Conservation (phyloP, 1,140 invertebrate genomes). For the Drosophila takahashii region DNA sequence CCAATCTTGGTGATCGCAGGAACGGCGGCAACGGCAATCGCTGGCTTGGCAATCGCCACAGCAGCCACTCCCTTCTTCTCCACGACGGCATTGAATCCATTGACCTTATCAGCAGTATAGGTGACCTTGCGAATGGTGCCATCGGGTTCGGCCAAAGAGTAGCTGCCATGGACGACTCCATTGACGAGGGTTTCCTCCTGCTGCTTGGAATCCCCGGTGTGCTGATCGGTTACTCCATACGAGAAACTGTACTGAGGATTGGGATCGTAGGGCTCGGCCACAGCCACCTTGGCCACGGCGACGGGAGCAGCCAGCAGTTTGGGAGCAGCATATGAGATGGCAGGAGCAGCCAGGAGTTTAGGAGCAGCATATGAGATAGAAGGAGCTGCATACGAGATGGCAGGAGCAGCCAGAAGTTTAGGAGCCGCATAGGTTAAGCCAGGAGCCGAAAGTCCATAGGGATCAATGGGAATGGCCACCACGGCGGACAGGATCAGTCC, state of each 20-base stretch:
- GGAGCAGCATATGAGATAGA: conserved; percentile 45
- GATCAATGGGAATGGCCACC: conserved; percentile 61
- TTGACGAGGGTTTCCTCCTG: conserved; percentile 87
- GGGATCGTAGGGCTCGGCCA: conserved; percentile 88
- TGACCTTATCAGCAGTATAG: conserved; percentile 87
- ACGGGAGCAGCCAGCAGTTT: conserved; percentile 68
- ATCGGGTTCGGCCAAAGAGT: conserved; percentile 88
- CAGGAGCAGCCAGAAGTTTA: conserved; percentile 42
- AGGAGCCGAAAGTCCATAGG: conserved; percentile 51
- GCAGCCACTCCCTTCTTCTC: conserved; percentile 86
- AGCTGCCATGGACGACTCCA: conserved; percentile 88
- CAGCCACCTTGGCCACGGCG: conserved; percentile 81
- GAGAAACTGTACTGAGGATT: conserved; percentile 90
- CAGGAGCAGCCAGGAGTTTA: conserved; percentile 48
- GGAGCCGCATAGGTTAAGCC: conserved; percentile 54
- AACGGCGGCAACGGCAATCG: conserved; percentile 83
- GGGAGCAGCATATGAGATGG: conserved; percentile 33
- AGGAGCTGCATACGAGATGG: conserved; percentile 60
- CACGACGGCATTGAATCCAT: conserved; percentile 88
- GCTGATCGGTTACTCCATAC: conserved; percentile 89
- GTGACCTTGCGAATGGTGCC: conserved; percentile 88
- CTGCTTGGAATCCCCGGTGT: conserved; percentile 90
- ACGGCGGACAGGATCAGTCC: conserved; percentile 61
- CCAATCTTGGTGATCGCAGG: conserved; percentile 74
- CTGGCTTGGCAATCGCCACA: conserved; percentile 75